Percentiles rank a stretch among this genome's conserved stretches.
Evolutionary conservation across 1,140 invertebrate species (phyloP).

Genomic region (Maniola jurtina): DNA sequence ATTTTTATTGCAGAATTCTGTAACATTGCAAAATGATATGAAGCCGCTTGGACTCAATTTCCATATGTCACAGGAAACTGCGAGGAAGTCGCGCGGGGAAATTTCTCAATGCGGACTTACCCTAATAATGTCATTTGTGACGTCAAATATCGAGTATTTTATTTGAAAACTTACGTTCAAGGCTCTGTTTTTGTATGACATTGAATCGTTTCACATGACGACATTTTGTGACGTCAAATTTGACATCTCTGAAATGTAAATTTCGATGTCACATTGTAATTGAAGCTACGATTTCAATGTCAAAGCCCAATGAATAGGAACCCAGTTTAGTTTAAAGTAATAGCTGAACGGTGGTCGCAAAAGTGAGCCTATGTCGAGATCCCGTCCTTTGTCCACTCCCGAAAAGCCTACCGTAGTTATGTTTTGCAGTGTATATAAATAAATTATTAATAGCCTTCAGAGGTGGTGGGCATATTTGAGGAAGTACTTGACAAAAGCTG

Average conservation of each 20-base stretch:
- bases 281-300: not conserved
- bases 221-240: not conserved
- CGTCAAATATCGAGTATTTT: not conserved
- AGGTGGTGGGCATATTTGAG: not conserved
- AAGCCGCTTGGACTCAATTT: too few species aligned
- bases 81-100: too few species aligned
- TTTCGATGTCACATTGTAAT: too few species aligned
- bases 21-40: too few species aligned
- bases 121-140: too few species aligned
- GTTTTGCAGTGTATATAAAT: conserved; percentile 48
- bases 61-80: too few species aligned
- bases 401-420: conserved; percentile 44
- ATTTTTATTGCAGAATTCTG: too few species aligned
- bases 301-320: not conserved
- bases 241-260: too few species aligned
- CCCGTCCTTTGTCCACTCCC: conserved; percentile 34
- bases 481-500: not conserved
- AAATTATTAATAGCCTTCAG: not conserved
- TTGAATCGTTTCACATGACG: conserved; percentile 2
- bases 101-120: too few species aligned
- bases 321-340: not conserved
- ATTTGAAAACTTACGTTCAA: not conserved
- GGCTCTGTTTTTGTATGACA: too few species aligned
- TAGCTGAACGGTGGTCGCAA: conserved; percentile 58
- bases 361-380: conserved; percentile 60